Conservation (phyloP, 2,888 invertebrate genomes). For the Aphodius sticticus region DNA sequence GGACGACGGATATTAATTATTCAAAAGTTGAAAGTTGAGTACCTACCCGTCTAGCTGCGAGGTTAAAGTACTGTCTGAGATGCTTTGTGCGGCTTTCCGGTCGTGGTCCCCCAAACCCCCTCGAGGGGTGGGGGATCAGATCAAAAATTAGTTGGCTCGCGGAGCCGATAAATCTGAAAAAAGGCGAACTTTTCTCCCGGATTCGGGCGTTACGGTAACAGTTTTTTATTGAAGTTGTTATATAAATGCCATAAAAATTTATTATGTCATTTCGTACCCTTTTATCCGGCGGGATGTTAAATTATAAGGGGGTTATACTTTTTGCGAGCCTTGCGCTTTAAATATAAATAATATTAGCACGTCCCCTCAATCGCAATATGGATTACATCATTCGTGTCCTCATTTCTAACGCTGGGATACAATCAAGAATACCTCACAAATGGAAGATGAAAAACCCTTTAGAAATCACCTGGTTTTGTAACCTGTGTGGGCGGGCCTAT, state of each 20-base stretch:
- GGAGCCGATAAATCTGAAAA: neutral
- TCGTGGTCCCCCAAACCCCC: neutral
- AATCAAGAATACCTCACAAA: too few relatives aligned
- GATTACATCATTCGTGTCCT: neutral
- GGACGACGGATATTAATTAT: neutral
- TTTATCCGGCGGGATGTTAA: neutral
- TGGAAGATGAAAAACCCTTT: too few relatives aligned
- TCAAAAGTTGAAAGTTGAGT: neutral
- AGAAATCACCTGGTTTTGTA: too few relatives aligned
- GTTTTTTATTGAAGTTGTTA: neutral
- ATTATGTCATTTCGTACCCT: constrained; percentile 4
- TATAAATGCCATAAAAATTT: neutral
- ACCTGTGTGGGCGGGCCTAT: too few relatives aligned
- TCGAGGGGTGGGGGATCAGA: neutral
- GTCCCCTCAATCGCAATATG: neutral
- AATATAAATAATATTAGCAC: neutral
- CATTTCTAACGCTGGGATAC: too few relatives aligned
- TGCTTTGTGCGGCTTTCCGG: neutral
- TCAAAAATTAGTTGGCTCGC: neutral
- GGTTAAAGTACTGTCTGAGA: neutral
- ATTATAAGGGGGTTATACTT: neutral
- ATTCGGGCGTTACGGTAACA: neutral
- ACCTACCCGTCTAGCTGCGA: neutral
- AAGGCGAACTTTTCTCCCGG: neutral
- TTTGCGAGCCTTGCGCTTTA: neutral